phyloP scores from a whole-genome alignment of 2,797 vertebrate species.

The Arctocebus calabarensis region DNA sequence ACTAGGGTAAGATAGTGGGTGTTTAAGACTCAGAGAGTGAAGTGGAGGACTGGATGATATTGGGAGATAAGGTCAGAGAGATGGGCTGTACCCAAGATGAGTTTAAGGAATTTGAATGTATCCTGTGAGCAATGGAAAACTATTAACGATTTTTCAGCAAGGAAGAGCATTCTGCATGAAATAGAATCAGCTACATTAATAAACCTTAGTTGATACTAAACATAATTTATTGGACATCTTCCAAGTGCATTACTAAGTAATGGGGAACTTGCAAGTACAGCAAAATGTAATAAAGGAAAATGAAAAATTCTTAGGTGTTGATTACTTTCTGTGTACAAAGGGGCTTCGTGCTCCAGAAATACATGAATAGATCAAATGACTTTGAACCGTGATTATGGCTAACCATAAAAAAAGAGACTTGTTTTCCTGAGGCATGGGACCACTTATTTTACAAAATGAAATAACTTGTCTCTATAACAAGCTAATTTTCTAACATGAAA shows the following conservation, averaged over 20 bases:
- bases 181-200: slow-evolving; percentile 64
- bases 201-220: slow-evolving; percentile 71
- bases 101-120: slow-evolving; percentile 20
- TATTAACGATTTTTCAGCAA: slow-evolving; percentile 51
- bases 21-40: not conserved
- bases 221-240: slow-evolving; percentile 68
- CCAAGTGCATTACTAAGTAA: slow-evolving; percentile 73
- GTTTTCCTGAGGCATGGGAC: slow-evolving; percentile 8
- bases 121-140: slow-evolving; percentile 32
- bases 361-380: slow-evolving; percentile 60
- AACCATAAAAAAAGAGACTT: slow-evolving; percentile 39
- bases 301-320: slow-evolving; percentile 71
- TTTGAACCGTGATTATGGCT: slow-evolving; percentile 44
- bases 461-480: slow-evolving; percentile 50
- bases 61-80: slow-evolving; percentile 27
- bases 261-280: slow-evolving; percentile 64
- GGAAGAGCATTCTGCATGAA: slow-evolving; percentile 52
- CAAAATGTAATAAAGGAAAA: slow-evolving; percentile 71
- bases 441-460: slow-evolving; percentile 67
- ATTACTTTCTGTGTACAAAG: slow-evolving; percentile 70
- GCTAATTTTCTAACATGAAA: slow-evolving; percentile 46
- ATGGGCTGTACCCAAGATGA: not conserved
- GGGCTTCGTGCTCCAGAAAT: slow-evolving; percentile 41
- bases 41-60: not conserved
- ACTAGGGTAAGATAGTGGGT: not conserved